Evolutionary conservation across 2,888 invertebrate species (phyloP).

Genomic region (Lithophane ornitopus): DNA sequence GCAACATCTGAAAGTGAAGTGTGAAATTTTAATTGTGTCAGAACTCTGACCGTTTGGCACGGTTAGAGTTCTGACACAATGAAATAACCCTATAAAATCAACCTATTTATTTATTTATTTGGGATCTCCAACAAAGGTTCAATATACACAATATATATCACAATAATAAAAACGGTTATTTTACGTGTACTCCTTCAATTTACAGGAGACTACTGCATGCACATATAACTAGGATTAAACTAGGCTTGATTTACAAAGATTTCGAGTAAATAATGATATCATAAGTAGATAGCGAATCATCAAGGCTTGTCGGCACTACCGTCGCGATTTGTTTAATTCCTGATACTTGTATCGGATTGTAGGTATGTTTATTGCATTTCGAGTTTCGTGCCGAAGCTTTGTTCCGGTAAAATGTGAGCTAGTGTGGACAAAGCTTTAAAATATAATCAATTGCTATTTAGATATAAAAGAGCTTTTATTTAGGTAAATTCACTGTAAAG

Average conservation of each 20-base stretch:
- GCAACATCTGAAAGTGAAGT: background rate
- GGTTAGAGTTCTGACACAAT: no score
- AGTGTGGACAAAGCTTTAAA: background rate
- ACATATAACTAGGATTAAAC: no score
- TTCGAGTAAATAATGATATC: background rate
- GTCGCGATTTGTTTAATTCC: background rate
- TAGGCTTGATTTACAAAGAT: background rate
- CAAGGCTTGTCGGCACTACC: background rate
- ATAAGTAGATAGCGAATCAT: background rate
- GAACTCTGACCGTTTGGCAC: background rate
- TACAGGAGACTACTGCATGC: no score
- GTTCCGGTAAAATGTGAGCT: no score
- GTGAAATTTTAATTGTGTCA: background rate
- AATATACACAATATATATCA: no score
- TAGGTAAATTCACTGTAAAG: background rate
- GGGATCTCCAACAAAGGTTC: no score
- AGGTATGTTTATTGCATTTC: background rate
- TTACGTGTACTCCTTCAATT: no score
- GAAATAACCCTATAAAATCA: background rate
- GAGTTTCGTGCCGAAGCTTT: background rate
- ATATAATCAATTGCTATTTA: background rate
- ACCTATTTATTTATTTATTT: background rate
- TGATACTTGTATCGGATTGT: no score
- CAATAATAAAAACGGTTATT: no score
- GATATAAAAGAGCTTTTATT: background rate